Evolutionary conservation across 2,797 vertebrate genomes (phyloP).

Genomic region (Chanos chanos): DNA sequence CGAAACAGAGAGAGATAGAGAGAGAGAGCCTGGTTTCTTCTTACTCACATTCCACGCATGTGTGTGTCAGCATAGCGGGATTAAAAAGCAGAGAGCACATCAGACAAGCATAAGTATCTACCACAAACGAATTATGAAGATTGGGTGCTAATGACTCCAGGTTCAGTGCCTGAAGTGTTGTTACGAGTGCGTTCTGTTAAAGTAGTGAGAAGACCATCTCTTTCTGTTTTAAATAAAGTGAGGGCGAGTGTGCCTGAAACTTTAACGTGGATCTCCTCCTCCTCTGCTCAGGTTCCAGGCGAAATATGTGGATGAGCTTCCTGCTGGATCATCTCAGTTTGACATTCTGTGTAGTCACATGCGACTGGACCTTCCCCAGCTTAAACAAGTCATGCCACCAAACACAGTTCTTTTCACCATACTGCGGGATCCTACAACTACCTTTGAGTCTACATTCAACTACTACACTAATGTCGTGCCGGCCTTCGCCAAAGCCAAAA

Average conservation of each 20-base stretch:
- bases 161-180: too few species aligned
- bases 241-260: background rate
- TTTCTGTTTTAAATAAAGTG: background rate
- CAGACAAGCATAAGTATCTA: too few species aligned
- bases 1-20: too few species aligned
- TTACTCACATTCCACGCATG: too few species aligned
- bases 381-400: slow-evolving; percentile 43
- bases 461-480: slow-evolving; percentile 46
- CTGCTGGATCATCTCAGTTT: slow-evolving; percentile 30
- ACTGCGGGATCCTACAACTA: slow-evolving; percentile 19
- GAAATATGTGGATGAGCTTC: slow-evolving; percentile 50
- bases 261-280: background rate
- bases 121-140: too few species aligned
- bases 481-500: slow-evolving; percentile 35
- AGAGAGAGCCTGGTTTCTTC: too few species aligned
- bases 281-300: slow-evolving; percentile 37
- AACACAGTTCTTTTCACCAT: slow-evolving; percentile 49
- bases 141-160: too few species aligned
- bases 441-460: slow-evolving; percentile 50
- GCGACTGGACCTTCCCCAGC: slow-evolving; percentile 40
- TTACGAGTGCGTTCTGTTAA: too few species aligned
- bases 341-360: slow-evolving; percentile 55
- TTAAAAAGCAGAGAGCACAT: too few species aligned
- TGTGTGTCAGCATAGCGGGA: too few species aligned
- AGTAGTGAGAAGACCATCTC: too few species aligned